Evolutionary conservation across 2,888 invertebrate species (phyloP).

Genomic region (Noctua janthina): DNA sequence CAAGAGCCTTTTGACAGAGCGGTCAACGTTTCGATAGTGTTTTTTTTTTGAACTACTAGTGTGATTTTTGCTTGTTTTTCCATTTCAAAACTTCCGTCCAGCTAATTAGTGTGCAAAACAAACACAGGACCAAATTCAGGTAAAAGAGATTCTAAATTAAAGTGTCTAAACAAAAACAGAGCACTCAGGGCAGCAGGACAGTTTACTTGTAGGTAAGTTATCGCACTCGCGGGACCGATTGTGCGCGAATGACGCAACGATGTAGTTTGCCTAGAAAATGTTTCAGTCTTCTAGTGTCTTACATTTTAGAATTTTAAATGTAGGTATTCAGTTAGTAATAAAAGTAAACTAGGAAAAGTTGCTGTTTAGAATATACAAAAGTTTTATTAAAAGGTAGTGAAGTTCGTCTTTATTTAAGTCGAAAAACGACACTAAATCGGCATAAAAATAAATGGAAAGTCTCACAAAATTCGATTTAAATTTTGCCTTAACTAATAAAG

Average conservation of each 20-base stretch:
- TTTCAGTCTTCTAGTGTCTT: neutral
- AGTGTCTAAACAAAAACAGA: constrained; percentile 52
- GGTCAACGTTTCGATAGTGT: neutral
- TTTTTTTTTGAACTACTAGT: neutral
- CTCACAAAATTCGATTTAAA: too few relatives aligned
- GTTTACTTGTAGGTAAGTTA: constrained; percentile 57
- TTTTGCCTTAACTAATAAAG: too few relatives aligned
- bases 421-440: neutral
- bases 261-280: constrained; percentile 41
- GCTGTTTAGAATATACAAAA: neutral
- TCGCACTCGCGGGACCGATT: constrained; percentile 59
- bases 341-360: neutral
- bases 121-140: constrained; percentile 20
- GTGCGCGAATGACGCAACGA: constrained; percentile 45
- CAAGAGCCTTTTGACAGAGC: neutral
- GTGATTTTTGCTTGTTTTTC: neutral
- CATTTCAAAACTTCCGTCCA: neutral
- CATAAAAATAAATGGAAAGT: neutral
- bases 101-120: neutral
- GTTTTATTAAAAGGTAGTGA: neutral
- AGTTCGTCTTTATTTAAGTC: neutral
- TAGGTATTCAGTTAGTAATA: neutral
- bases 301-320: constrained; percentile 18
- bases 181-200: constrained; percentile 49
- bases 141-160: constrained; percentile 50